Conservation (phyloP, 1,140 invertebrate genomes). For the Anoplophora glabripennis region DNA sequence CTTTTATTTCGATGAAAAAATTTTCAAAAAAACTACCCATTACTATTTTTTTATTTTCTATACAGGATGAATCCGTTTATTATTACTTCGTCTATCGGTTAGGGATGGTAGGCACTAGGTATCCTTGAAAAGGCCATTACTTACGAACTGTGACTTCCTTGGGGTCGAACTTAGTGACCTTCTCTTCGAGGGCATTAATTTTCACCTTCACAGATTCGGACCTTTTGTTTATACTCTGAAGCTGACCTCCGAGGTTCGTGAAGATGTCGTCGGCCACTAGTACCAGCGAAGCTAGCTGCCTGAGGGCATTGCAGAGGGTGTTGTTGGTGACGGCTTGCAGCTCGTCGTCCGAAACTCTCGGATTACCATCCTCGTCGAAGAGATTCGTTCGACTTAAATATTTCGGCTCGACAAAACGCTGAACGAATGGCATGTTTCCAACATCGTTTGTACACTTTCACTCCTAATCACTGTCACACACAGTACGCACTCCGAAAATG, state of each 20-base stretch:
- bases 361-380: constrained; percentile 56
- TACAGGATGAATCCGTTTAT: no score
- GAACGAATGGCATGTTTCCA: constrained; percentile 68
- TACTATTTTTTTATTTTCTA: no score
- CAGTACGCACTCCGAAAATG: not conserved
- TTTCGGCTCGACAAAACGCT: constrained; percentile 66
- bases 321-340: constrained; percentile 73
- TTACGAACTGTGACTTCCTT: constrained; percentile 82
- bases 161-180: constrained; percentile 64
- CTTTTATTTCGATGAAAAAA: no score
- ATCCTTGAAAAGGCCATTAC: constrained; percentile 47
- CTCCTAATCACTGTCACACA: constrained; percentile 1
- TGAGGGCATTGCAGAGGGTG: constrained; percentile 70
- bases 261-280: constrained; percentile 75
- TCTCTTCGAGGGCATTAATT: constrained; percentile 60
- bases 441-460: not conserved
- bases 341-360: constrained; percentile 63
- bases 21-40: no score
- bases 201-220: constrained; percentile 61
- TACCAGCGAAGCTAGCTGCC: constrained; percentile 75
- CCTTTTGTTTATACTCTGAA: constrained; percentile 64
- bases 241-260: constrained; percentile 65
- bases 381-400: constrained; percentile 63
- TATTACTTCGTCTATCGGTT: no score
- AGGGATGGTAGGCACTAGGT: no score